Conservation (phyloP, 2,888 invertebrate species). For the Dryobotodes eremita region DNA sequence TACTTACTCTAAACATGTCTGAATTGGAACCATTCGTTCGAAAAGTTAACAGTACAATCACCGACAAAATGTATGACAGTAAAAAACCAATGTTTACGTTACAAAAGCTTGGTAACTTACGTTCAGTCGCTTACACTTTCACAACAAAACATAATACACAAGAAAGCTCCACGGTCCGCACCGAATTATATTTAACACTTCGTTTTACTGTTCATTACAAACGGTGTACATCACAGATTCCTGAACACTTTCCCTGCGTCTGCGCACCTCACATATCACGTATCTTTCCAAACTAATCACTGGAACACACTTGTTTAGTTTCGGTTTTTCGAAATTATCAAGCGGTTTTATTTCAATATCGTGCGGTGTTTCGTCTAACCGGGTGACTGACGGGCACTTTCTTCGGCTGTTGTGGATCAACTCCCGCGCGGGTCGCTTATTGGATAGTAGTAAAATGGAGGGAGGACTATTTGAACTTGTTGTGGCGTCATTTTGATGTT, state of each 20-base stretch:
- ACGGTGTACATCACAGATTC: constrained; percentile 35
- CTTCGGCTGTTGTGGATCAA: constrained; percentile 75
- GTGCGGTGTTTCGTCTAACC: constrained; percentile 43
- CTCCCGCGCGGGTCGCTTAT: constrained; percentile 77
- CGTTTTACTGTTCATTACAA: constrained; percentile 41
- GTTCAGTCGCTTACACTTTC: constrained; percentile 70
- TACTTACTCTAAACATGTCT: neutral
- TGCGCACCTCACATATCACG: constrained; percentile 49
- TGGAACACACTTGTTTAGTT: constrained; percentile 35
- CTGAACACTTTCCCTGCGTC: constrained; percentile 49
- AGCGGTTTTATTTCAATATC: constrained; percentile 40
- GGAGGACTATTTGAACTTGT: constrained; percentile 65
- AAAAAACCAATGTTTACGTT: constrained; percentile 32
- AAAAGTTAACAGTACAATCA: neutral
- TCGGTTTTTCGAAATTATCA: constrained; percentile 40
- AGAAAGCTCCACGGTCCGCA: constrained; percentile 54
- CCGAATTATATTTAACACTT: constrained; percentile 51
- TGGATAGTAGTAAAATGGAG: constrained; percentile 77
- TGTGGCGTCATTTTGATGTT: constrained; percentile 25
- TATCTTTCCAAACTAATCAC: constrained; percentile 16
- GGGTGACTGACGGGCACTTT: constrained; percentile 80
- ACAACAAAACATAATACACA: constrained; percentile 68
- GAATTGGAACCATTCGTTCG: neutral
- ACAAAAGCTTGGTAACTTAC: constrained; percentile 62
- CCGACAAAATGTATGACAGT: neutral